Conservation (phyloP, 2,888 invertebrate genomes). For the Drosophila leonis region DNA sequence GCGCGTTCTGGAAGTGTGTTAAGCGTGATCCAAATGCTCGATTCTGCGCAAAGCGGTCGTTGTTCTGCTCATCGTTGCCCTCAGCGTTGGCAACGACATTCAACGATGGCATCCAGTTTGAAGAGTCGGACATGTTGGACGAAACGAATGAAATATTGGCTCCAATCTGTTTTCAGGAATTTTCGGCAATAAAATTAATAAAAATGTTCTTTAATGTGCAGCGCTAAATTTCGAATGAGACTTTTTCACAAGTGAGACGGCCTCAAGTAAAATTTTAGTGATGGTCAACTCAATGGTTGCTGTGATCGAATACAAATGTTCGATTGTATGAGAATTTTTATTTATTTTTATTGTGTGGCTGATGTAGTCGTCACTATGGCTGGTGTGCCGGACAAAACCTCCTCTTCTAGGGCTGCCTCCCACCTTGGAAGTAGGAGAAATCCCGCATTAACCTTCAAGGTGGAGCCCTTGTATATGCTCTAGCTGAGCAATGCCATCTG, state of each 20-base stretch:
- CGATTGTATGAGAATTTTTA: no score
- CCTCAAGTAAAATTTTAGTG: background rate
- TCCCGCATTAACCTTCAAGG: no score
- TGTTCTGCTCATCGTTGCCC: constrained; percentile 16
- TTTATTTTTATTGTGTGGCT: no score
- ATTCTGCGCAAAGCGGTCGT: constrained; percentile 11
- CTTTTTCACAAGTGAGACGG: background rate
- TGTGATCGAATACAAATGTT: background rate
- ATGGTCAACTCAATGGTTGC: background rate
- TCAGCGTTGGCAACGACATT: constrained; percentile 14
- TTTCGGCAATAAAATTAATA: constrained; percentile 13
- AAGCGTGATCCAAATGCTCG: constrained; percentile 6
- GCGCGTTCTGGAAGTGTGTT: constrained; percentile 20
- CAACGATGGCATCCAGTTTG: constrained; percentile 36
- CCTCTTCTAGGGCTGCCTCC: no score
- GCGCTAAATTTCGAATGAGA: constrained; percentile 50
- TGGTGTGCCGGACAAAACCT: no score
- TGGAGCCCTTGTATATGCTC: no score
- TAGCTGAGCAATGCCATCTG: no score
- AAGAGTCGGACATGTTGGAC: constrained; percentile 40
- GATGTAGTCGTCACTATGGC: no score
- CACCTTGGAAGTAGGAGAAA: no score
- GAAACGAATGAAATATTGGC: background rate
- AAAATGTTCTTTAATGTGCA: constrained; percentile 15
- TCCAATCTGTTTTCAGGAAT: constrained; percentile 3